A percentile compares a stretch with the other conserved stretches of the same genome.
Evolutionary conservation across 1,140 invertebrate species (phyloP).

Genomic region (Lysiphlebus fabarum): DNA sequence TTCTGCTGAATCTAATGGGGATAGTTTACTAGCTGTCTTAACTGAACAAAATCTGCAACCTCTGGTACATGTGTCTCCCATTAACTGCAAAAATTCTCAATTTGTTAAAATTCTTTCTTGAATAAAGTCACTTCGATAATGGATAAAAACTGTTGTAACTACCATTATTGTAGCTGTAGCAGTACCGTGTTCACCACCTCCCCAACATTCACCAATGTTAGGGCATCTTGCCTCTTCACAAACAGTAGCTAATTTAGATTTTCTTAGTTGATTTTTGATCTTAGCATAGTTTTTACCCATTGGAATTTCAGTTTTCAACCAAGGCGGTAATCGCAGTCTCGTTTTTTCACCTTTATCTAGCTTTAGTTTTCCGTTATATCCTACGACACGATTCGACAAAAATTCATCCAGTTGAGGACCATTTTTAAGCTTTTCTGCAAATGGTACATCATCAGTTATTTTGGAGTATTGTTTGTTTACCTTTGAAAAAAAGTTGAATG

Average conservation of each 20-base stretch:
- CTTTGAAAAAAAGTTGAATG: conserved; percentile 15
- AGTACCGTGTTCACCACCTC: conserved; percentile 82
- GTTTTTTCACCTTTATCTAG: conserved; percentile 77
- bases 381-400: conserved; percentile 31
- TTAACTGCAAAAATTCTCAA: conserved; percentile 60
- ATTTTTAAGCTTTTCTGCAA: conserved; percentile 42
- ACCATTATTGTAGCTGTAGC: conserved; percentile 91
- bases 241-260: conserved; percentile 92
- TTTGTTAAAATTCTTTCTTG: not conserved
- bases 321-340: conserved; percentile 86
- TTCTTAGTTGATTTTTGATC: conserved; percentile 83
- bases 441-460: conserved; percentile 31
- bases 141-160: conserved; percentile 27
- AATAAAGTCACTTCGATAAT: not conserved
- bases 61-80: conserved; percentile 89
- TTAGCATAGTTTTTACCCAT: conserved; percentile 80
- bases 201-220: conserved; percentile 99
- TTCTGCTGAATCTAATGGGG: conserved; percentile 86
- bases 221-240: conserved; percentile 99
- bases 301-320: conserved; percentile 95
- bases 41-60: conserved; percentile 98
- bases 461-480: conserved; percentile 15
- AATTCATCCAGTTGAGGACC: conserved; percentile 50
- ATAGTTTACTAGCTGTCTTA: conserved; percentile 91
- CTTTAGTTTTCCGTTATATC: conserved; percentile 80